A percentile compares a stretch with the other conserved stretches of the same genome.
These are phyloP conservation scores for Bubo scandiacus DNA, from an alignment of 2,113 vertebrate species.

Conservation along the genomic window DNA sequence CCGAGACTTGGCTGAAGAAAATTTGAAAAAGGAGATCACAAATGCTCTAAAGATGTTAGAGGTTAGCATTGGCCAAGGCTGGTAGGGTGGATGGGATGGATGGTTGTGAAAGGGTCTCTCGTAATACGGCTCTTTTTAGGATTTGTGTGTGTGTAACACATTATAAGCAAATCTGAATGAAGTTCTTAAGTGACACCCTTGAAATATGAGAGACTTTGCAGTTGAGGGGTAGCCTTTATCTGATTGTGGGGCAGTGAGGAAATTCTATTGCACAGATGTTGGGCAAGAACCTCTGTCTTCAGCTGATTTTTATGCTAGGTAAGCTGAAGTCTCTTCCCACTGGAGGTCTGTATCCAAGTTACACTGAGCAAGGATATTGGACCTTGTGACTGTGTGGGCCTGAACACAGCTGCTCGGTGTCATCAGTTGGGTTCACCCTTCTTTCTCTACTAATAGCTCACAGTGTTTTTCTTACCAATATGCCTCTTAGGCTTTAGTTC, in stretches of 20 bases:
- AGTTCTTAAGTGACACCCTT: background rate
- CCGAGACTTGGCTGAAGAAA: conserved; percentile 92
- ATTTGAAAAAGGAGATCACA: conserved; percentile 88
- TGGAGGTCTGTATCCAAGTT: background rate
- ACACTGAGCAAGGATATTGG: background rate
- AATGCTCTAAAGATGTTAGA: conserved; percentile 89
- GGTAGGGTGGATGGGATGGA: background rate
- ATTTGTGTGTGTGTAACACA: rapidly evolving
- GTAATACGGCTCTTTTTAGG: rapidly evolving
- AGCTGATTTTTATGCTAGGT: background rate
- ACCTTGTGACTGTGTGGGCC: background rate
- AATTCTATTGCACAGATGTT: background rate
- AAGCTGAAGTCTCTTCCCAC: background rate
- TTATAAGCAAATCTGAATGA: background rate
- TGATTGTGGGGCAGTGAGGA: background rate
- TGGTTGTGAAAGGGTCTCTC: rapidly evolving
- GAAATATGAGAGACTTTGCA: background rate
- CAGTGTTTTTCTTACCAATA: background rate
- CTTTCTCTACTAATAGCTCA: background rate
- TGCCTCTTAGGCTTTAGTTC: conserved; percentile 78
- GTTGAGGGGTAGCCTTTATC: background rate
- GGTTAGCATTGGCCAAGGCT: conserved; percentile 61
- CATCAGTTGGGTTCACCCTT: background rate
- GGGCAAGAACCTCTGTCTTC: background rate
- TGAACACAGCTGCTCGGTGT: background rate